These are phyloP conservation scores for Prionace glauca DNA, from an alignment of 2,797 vertebrate genomes.

Conservation along the genomic window DNA sequence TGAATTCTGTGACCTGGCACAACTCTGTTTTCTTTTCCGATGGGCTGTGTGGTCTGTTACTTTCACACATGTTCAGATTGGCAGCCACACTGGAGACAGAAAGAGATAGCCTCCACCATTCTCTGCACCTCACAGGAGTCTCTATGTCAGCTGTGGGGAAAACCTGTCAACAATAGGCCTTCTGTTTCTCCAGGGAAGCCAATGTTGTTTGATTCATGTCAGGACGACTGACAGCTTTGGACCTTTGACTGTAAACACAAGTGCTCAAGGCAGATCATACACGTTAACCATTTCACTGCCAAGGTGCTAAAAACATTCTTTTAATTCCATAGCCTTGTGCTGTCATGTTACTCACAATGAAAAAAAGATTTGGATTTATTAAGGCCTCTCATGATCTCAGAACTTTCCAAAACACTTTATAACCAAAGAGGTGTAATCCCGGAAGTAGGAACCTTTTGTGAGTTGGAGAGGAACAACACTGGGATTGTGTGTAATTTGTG, in stretches of 20 bases:
- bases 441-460: background rate
- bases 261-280: background rate
- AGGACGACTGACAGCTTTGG: background rate
- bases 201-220: background rate
- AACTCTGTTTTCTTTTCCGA: too few species aligned
- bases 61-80: background rate
- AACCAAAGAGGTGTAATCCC: too few species aligned
- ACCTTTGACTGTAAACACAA: background rate
- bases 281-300: background rate
- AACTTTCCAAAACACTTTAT: too few species aligned
- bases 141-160: background rate
- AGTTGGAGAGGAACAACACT: background rate
- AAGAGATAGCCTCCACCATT: background rate
- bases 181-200: conserved; percentile 10
- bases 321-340: background rate
- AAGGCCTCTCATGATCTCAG: background rate
- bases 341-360: background rate
- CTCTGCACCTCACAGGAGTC: background rate
- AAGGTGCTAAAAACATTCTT: background rate
- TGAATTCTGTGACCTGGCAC: background rate
- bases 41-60: background rate
- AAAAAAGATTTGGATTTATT: background rate
- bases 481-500: background rate
- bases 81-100: background rate
- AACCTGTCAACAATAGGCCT: background rate